phyloP scores from a whole-genome alignment of 2,888 invertebrate genomes.

The Caenorhabditis sp. region DNA sequence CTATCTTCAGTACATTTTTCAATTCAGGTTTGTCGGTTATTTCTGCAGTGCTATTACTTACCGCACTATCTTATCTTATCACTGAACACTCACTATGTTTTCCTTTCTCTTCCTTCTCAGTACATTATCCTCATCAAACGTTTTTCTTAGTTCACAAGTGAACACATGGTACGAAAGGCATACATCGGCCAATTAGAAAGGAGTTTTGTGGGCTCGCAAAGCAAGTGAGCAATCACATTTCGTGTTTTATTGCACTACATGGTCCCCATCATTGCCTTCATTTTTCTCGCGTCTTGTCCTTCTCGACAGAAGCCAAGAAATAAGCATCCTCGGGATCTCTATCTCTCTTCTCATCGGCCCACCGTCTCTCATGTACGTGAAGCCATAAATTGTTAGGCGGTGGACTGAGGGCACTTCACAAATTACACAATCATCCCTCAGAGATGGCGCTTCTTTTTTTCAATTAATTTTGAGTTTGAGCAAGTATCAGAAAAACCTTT shows the following conservation, averaged over 20 bases:
- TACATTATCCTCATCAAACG: not conserved
- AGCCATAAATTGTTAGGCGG: conserved; percentile 58
- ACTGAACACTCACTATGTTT: not conserved
- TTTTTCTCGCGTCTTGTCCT: conserved; percentile 34
- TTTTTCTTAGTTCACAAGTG: not conserved
- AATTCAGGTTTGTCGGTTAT: conserved; percentile 2
- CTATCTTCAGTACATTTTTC: too few relatives aligned
- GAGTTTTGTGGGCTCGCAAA: conserved; percentile 33
- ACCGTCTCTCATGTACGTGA: conserved; percentile 52
- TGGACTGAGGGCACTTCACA: conserved; percentile 53
- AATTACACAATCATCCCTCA: conserved; percentile 53
- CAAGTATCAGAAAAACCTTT: not conserved
- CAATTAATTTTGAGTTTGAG: conserved; percentile 26
- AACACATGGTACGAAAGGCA: not conserved
- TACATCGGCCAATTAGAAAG: conserved; percentile 18
- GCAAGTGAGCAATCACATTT: conserved; percentile 62
- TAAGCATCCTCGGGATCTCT: conserved; percentile 27
- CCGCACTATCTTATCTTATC: not conserved
- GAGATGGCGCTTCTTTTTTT: conserved; percentile 8
- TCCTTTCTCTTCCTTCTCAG: not conserved
- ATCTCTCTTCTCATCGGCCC: conserved; percentile 29
- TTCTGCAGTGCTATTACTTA: conserved; percentile 12
- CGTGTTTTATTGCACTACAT: conserved; percentile 49
- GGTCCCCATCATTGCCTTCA: conserved; percentile 51
- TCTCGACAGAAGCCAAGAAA: conserved; percentile 33